These are phyloP conservation scores for Patella ulyssiponensis DNA, from an alignment of 2,888 invertebrate genomes.

Conservation along the genomic window DNA sequence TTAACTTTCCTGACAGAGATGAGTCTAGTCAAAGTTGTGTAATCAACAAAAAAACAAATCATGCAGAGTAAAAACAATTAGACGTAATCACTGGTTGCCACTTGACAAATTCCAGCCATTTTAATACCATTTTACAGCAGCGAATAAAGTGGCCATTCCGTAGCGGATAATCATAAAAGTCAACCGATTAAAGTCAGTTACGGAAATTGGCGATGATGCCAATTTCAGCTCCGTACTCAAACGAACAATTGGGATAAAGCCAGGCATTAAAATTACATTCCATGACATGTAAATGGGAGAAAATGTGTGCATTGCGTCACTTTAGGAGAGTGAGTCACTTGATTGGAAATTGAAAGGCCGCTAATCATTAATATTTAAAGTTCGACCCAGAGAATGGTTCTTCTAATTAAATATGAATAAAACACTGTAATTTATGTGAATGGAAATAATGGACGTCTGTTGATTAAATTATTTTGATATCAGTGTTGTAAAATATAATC, in stretches of 20 bases:
- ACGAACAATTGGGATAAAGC: neutral
- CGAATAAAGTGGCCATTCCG: neutral
- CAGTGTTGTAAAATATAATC: too few relatives aligned
- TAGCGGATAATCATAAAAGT: neutral
- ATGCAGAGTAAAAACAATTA: slow-evolving; percentile 3
- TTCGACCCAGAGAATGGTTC: neutral
- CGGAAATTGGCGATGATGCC: neutral
- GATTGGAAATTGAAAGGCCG: neutral
- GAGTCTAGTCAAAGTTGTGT: neutral
- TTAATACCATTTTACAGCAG: too few relatives aligned
- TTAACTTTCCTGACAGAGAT: neutral
- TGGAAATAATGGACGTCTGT: too few relatives aligned
- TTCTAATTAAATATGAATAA: neutral
- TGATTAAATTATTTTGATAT: too few relatives aligned
- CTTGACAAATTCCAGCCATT: neutral
- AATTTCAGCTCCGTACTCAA: neutral
- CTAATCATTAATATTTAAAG: neutral
- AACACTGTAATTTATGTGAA: slow-evolving; percentile 3
- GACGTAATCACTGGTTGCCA: neutral
- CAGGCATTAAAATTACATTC: slow-evolving; percentile 3
- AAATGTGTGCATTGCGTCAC: neutral
- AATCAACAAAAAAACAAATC: neutral
- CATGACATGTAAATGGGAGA: neutral
- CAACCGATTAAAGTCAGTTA: neutral
- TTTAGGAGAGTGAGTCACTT: slow-evolving; percentile 4